Base-by-base conservation (phyloP, 64 coral and sea anemone species). In the Pocillopora damicornis region DNA sequence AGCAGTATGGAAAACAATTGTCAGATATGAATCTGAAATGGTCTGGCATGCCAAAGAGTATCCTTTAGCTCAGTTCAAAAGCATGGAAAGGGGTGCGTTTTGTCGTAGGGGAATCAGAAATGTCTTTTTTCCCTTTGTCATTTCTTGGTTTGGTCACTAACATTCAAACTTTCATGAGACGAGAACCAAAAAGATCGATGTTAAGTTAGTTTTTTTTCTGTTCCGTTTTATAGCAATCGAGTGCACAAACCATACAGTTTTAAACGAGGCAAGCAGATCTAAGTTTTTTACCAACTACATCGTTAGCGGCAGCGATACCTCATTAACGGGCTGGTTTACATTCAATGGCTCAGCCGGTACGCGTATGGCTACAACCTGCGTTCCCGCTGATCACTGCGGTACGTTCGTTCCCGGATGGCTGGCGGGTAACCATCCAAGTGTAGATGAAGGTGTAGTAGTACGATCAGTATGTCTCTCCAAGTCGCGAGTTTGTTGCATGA, bases 301-400 rank as follows among this genome's bases (percentile, higher is more conserved):
- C 17, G 35, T 12, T 37, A n/a, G 61, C 1, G 18, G 16, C 45
- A 80, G 63, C 38, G 62, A 79, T 60, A 77, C 17, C 16, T 68
- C 63, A 58, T 17, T 68, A 15, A 62, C 35, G 61, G 78, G 77
- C 13, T 92, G 85, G 91, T 92, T 84, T 35, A 30, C 61, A 35
- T 88, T 92, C 57, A 92, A 60, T 30, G 91, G 91, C 37, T 51
- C 76, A 58, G 86, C 91, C n/a, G 91, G 91, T 4, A 81, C 15
- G 2, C 59, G 81, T 23, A 92, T 92, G 51, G 76, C 91, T 10
- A 92, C 75, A 15, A 38, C 65, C 12, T 92, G 91, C 25, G 65
- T 87, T 16, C 75, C 76, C 12, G 20, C 34, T 7, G 58, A 60
- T 1, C 76, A 80, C 60, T 92, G 91, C 18, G 91, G 91, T 61